These are phyloP conservation scores for Apeira syringaria DNA, from an alignment of 2,888 invertebrate genomes.

Conservation along the genomic window DNA sequence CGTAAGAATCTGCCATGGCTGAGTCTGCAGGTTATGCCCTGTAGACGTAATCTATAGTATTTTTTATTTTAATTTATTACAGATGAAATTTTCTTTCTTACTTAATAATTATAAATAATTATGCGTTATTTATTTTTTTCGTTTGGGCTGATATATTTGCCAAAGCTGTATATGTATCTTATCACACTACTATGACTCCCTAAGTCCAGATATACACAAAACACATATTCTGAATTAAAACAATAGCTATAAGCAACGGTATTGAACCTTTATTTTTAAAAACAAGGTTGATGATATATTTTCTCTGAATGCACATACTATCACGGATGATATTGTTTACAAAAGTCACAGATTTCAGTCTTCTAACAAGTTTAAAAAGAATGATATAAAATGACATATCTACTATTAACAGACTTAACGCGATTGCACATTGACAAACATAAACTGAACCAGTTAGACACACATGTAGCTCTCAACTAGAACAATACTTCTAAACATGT, in stretches of 20 bases:
- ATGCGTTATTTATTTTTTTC: too few relatives aligned
- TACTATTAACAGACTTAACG: conserved; percentile 16
- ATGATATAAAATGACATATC: conserved; percentile 45
- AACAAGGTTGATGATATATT: conserved; percentile 11
- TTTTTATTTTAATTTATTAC: too few relatives aligned
- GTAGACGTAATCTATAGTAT: too few relatives aligned
- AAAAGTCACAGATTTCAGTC: conserved; percentile 29
- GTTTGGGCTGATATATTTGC: too few relatives aligned
- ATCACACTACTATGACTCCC: too few relatives aligned
- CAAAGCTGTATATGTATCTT: too few relatives aligned
- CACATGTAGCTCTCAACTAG: background rate
- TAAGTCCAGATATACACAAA: too few relatives aligned
- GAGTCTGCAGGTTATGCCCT: too few relatives aligned
- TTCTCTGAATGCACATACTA: conserved; percentile 32
- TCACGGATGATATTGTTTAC: conserved; percentile 24
- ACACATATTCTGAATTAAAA: background rate
- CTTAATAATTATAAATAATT: too few relatives aligned
- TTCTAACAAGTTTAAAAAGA: conserved; percentile 38
- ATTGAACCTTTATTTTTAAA: conserved; percentile 9
- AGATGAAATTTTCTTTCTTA: too few relatives aligned
- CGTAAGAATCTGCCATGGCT: too few relatives aligned
- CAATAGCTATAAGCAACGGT: background rate
- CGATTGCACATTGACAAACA: conserved; percentile 1
- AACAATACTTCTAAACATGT: conserved; percentile 9
- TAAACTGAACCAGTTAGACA: background rate